Base-by-base conservation (phyloP, 2,113 vertebrate species). In the Gobius niger region DNA sequence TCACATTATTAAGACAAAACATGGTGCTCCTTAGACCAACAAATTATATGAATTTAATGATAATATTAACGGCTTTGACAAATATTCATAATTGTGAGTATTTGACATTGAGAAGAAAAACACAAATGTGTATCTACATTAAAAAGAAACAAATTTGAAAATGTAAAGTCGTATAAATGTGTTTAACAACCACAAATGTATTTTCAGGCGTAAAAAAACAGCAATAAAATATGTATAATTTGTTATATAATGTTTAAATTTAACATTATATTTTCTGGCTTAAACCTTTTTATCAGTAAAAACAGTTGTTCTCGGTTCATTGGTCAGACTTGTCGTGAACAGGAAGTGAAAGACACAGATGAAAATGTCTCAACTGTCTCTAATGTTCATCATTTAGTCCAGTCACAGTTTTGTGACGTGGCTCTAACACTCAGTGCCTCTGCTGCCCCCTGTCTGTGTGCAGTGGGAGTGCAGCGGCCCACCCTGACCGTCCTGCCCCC, bases 401-500 rank as follows among this genome's bases (percentile, higher is more conserved):
- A 60, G 41, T 53, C 7, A 18, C 52, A 18, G 60, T 62, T 46
- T 62, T 44, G n/a, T 62, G 60, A 18, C 6, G n/a, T 46, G 9
- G 60, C 9, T 62, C 9, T 44, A 61, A 61, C 8, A 44, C 7
- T 13, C 24, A 34, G 24, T 34, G 24, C 24, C 15, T 18, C 15
- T 0, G 10, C 51, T 53, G 44, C 63, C 57, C 57, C 54, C 57
- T 67, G 44, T 66, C 63, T 66, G 60, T 41, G n/a, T 69, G 40
- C 68, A 83, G 81, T 66, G 77, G 77, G 77, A 40, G 56, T 72
- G 47, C 42, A 60, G 74, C 73, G 13, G 19, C 86, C 85, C 78
- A 77, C 57, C 52, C 76, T 88, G 70, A 89, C 44, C 9, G n/a
- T 88, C 67, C 82, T 88, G 81, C 72, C 87, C 44, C 80, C 85